A percentile compares a stretch with the other conserved stretches of the same genome.
Conservation (phyloP, 2,888 invertebrate genomes). For the Netelia fuscicornis region DNA sequence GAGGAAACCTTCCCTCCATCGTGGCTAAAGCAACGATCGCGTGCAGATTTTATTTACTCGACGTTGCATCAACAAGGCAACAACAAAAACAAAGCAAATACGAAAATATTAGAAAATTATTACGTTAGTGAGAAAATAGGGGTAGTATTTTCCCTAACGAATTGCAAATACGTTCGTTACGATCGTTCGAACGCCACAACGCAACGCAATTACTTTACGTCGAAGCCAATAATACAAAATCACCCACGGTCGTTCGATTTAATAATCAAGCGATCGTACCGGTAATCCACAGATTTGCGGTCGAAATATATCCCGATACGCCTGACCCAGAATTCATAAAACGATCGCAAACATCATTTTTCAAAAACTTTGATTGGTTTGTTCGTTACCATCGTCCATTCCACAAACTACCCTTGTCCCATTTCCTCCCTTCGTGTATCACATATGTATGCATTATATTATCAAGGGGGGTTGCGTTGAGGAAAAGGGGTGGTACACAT, state of each 20-base stretch:
- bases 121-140: neutral
- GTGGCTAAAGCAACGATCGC: conserved; percentile 38
- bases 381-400: too few relatives aligned
- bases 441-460: neutral
- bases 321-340: too few relatives aligned
- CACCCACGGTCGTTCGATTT: neutral
- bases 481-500: too few relatives aligned
- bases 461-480: neutral
- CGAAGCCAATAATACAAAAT: neutral
- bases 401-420: too few relatives aligned
- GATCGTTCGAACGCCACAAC: too few relatives aligned
- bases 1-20: conserved; percentile 22
- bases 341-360: too few relatives aligned
- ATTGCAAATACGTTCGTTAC: too few relatives aligned
- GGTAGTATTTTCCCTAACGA: neutral
- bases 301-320: too few relatives aligned
- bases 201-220: too few relatives aligned
- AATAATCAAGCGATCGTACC: neutral
- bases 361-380: too few relatives aligned
- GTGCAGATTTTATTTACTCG: conserved; percentile 33
- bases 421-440: neutral
- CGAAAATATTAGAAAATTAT: neutral
- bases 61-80: neutral
- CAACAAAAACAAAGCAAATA: neutral
- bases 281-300: too few relatives aligned